These are phyloP conservation scores for Phrixothrix hirtus DNA, from an alignment of 2,888 invertebrate species.

Conservation along the genomic window DNA sequence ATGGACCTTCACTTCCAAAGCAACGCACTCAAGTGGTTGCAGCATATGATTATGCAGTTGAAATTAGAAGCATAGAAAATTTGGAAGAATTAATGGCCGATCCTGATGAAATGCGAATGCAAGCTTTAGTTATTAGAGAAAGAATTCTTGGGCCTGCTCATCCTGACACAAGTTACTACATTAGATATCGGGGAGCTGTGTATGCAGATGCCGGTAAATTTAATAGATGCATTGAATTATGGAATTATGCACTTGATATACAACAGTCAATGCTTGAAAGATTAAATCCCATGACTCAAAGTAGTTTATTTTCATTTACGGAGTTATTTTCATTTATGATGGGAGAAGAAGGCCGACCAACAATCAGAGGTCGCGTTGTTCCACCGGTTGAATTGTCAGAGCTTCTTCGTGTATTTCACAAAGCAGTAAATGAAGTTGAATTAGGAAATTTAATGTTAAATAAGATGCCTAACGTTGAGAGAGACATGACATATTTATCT, in stretches of 20 bases:
- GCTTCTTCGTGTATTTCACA: slow-evolving; percentile 79
- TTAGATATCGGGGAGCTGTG: slow-evolving; percentile 71
- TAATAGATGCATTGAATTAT: slow-evolving; percentile 87
- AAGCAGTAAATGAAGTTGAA: slow-evolving; percentile 77
- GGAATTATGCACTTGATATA: slow-evolving; percentile 97
- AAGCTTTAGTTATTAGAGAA: slow-evolving; percentile 87
- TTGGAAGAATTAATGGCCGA: slow-evolving; percentile 87
- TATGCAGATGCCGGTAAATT: slow-evolving; percentile 94
- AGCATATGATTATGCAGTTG: slow-evolving; percentile 87
- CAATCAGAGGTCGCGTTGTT: slow-evolving; percentile 65
- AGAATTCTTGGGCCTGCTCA: slow-evolving; percentile 89
- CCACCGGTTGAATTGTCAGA: slow-evolving; percentile 82
- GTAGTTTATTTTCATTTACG: slow-evolving; percentile 90
- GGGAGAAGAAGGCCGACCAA: slow-evolving; percentile 76
- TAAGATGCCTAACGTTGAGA: slow-evolving; percentile 65
- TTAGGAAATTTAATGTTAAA: slow-evolving; percentile 66
- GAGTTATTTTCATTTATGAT: slow-evolving; percentile 95
- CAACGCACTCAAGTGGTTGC: slow-evolving; percentile 69
- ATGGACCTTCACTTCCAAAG: slow-evolving; percentile 73
- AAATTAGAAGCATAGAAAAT: slow-evolving; percentile 77
- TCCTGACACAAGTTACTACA: slow-evolving; percentile 96
- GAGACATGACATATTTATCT: slow-evolving; percentile 78
- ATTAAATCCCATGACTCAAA: slow-evolving; percentile 92
- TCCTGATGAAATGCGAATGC: slow-evolving; percentile 97
- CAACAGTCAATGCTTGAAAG: slow-evolving; percentile 92